phyloP scores from a whole-genome alignment of 2,888 invertebrate species.

The Syrista parreyssii region DNA sequence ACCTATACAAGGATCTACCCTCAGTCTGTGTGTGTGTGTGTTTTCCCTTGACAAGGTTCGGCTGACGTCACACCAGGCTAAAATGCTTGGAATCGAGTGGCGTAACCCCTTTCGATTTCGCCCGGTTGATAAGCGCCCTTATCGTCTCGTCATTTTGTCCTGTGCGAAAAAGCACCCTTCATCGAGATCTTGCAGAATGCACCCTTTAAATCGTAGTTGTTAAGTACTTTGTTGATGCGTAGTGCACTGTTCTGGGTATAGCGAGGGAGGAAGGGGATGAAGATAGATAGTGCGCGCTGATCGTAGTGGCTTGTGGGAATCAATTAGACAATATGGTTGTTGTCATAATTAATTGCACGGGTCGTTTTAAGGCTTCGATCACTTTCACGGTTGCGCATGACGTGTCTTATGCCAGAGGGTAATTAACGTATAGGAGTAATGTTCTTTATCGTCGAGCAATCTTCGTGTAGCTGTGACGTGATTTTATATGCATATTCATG shows the following conservation, averaged over 20 bases:
- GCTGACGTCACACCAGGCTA: neutral
- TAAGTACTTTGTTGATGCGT: neutral
- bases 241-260: neutral
- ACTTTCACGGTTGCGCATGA: neutral
- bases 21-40: neutral
- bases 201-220: neutral
- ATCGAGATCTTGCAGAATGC: neutral
- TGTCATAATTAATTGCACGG: neutral
- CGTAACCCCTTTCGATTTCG: neutral
- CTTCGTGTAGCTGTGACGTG: conserved; percentile 64
- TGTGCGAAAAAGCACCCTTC: neutral
- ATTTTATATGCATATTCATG: conserved; percentile 63
- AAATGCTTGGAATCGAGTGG: conserved; percentile 42
- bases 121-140: neutral
- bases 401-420: neutral
- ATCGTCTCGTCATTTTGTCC: neutral
- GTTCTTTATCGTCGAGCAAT: conserved; percentile 62
- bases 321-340: neutral
- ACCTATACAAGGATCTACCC: neutral
- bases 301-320: neutral
- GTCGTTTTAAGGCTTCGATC: neutral
- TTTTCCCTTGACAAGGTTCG: neutral
- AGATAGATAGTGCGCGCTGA: neutral
- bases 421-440: neutral
- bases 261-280: neutral